Percentiles rank a stretch among this genome's conserved stretches.
Evolutionary conservation across 1,140 invertebrate species (phyloP).

Genomic region (Zaprionus vittiger): DNA sequence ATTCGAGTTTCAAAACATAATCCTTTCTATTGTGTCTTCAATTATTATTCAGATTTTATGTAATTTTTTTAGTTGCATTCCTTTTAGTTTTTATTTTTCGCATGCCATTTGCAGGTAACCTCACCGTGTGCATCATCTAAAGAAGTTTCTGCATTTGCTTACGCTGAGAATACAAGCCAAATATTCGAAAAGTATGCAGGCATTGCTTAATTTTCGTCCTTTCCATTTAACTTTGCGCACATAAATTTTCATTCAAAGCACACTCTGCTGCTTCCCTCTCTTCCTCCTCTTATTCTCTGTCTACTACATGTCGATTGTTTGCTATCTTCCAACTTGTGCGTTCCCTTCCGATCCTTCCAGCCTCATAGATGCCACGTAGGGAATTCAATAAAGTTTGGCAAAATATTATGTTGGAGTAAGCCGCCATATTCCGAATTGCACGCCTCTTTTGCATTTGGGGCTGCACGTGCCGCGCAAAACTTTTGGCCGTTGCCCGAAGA

Average conservation of each 20-base stretch:
- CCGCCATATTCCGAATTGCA: slow-evolving; percentile 49
- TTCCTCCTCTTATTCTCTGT: not conserved
- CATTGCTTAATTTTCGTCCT: slow-evolving; percentile 70
- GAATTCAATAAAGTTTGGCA: slow-evolving; percentile 82
- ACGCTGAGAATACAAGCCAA: slow-evolving; percentile 11
- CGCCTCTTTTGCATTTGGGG: slow-evolving; percentile 50
- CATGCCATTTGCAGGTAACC: not conserved
- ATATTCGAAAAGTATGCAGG: slow-evolving; percentile 28
- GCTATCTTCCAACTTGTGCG: slow-evolving; percentile 39
- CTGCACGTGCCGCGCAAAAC: slow-evolving; percentile 67
- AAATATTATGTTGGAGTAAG: slow-evolving; percentile 75
- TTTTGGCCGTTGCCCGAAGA: slow-evolving; percentile 43
- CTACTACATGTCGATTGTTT: slow-evolving; percentile 38
- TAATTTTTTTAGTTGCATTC: not conserved
- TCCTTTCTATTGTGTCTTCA: too few relatives aligned
- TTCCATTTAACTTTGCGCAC: slow-evolving; percentile 72
- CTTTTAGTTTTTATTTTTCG: not conserved
- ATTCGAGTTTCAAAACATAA: too few relatives aligned
- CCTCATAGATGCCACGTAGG: slow-evolving; percentile 62
- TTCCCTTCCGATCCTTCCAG: slow-evolving; percentile 10
- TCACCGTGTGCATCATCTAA: not conserved
- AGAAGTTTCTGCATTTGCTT: slow-evolving; percentile 35
- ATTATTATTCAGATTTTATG: not conserved
- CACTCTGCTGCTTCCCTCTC: slow-evolving; percentile 40
- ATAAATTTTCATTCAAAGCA: slow-evolving; percentile 77